phyloP scores from a whole-genome alignment of 2,797 vertebrate genomes.

The Anguilla megastoma region DNA sequence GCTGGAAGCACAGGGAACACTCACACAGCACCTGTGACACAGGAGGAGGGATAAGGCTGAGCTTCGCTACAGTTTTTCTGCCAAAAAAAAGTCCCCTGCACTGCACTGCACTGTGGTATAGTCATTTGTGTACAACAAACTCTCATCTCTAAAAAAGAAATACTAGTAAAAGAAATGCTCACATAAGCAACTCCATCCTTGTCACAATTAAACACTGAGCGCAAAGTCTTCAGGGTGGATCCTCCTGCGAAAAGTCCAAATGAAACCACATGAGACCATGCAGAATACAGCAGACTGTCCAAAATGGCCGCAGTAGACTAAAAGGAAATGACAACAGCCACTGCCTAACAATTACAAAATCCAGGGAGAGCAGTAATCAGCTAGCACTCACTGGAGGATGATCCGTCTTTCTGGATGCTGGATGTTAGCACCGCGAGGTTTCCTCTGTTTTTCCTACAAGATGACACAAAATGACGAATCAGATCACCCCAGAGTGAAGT shows the following conservation, averaged over 20 bases:
- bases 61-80: not conserved
- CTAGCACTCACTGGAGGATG: slow-evolving; percentile 1
- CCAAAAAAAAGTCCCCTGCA: not conserved
- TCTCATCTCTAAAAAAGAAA: not conserved
- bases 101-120: not conserved
- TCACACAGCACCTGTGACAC: not conserved
- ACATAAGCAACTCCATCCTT: not conserved
- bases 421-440: not conserved
- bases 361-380: not conserved
- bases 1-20: not conserved
- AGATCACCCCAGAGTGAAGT: not conserved
- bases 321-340: not conserved
- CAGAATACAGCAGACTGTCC: not conserved
- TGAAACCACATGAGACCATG: not conserved
- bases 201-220: not conserved
- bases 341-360: not conserved
- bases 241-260: not conserved
- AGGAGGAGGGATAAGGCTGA: not conserved
- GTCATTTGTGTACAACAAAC: not conserved
- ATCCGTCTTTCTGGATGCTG: slow-evolving; percentile 18
- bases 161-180: not conserved
- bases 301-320: not conserved
- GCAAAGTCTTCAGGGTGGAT: slow-evolving; percentile 21
- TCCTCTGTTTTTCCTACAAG: not conserved
- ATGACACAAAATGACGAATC: not conserved